Conservation (phyloP, 1,140 invertebrate genomes). For the Pararge aegeria region DNA sequence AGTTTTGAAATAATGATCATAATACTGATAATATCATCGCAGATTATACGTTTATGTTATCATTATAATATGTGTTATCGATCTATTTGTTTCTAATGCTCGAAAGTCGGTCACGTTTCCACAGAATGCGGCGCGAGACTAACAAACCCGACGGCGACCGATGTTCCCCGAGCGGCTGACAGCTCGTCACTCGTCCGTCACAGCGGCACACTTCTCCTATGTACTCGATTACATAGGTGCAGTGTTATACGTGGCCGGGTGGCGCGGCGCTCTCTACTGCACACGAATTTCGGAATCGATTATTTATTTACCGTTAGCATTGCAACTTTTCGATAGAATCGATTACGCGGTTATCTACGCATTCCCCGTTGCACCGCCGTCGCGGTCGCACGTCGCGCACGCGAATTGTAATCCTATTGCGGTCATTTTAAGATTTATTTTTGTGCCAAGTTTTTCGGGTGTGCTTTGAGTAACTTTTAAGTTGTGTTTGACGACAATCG, state of each 20-base stretch:
- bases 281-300: constrained; percentile 48
- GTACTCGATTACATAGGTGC: constrained; percentile 68
- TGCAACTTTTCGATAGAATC: constrained; percentile 8
- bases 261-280: constrained; percentile 40
- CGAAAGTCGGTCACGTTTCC: constrained; percentile 23
- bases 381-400: constrained; percentile 23
- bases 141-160: constrained; percentile 16
- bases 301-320: constrained; percentile 27
- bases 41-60: background rate
- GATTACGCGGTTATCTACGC: constrained; percentile 3
- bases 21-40: too few species aligned
- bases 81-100: constrained; percentile 27
- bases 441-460: background rate
- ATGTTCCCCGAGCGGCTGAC: constrained; percentile 57
- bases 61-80: constrained; percentile 3
- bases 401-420: background rate
- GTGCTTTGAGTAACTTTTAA: too few species aligned
- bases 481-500: too few species aligned
- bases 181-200: constrained; percentile 69
- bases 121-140: constrained; percentile 21
- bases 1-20: too few species aligned
- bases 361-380: constrained; percentile 10
- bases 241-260: constrained; percentile 54
- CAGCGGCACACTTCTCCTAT: constrained; percentile 65
- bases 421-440: constrained; percentile 18